A percentile compares a stretch with the other conserved stretches of the same genome.
phyloP scores from a whole-genome alignment of 2,797 vertebrate genomes.

The Synaphobranchus kaupii region DNA sequence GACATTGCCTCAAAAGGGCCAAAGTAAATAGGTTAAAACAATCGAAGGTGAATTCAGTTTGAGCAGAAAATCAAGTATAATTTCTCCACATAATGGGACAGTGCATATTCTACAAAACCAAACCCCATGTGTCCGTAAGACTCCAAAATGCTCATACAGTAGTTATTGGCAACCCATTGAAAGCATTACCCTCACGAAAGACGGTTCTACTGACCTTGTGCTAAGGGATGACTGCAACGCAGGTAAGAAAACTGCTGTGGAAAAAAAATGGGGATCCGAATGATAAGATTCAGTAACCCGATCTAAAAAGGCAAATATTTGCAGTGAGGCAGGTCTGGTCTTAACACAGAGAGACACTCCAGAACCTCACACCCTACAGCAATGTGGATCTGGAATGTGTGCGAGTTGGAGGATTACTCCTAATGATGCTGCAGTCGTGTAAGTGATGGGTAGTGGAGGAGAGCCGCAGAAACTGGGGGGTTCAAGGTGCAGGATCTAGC shows the following conservation, averaged over 20 bases:
- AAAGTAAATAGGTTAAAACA: too few relatives aligned
- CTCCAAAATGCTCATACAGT: not conserved
- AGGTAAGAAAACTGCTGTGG: not conserved
- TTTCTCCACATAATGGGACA: not conserved
- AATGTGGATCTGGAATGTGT: not conserved
- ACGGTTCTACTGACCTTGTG: not conserved
- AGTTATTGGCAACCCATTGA: not conserved
- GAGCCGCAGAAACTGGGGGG: not conserved
- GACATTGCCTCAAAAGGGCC: too few relatives aligned
- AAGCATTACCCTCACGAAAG: too few relatives aligned
- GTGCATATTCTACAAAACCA: not conserved
- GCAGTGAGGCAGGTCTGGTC: not conserved
- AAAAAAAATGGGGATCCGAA: not conserved
- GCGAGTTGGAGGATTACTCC: not conserved
- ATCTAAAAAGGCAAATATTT: constrained; percentile 4
- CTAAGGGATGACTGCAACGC: not conserved
- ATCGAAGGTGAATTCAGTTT: not conserved
- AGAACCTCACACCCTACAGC: not conserved
- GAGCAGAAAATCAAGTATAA: not conserved
- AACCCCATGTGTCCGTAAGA: not conserved
- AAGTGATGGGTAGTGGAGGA: not conserved
- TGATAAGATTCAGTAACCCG: not conserved
- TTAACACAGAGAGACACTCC: not conserved
- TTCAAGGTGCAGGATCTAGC: not conserved
- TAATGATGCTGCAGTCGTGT: not conserved